A percentile compares a stretch with the other conserved stretches of the same genome.
Evolutionary conservation across 2,113 vertebrate species (phyloP).

Genomic region (Ancistrus triradiatus): DNA sequence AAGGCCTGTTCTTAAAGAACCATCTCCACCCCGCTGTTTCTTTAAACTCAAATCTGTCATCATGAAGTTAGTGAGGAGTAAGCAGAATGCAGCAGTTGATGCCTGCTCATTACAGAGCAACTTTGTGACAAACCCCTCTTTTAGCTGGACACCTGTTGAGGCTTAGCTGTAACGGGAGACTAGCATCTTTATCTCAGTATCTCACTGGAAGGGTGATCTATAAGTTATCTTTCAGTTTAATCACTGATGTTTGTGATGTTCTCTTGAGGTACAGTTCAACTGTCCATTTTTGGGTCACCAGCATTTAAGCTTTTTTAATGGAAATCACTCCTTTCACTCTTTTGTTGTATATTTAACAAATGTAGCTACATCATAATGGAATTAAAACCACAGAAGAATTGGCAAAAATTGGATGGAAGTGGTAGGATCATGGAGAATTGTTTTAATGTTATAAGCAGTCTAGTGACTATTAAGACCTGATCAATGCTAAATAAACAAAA

Average conservation of each 20-base stretch:
- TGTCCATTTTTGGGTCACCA: not conserved
- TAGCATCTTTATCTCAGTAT: not conserved
- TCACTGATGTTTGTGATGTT: not conserved
- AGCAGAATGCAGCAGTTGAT: conserved; percentile 31
- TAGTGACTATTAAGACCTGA: too few relatives aligned
- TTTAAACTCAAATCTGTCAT: conserved; percentile 52
- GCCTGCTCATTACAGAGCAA: conserved; percentile 30
- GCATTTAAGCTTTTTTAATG: too few relatives aligned
- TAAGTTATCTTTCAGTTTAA: not conserved
- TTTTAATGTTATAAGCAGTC: too few relatives aligned
- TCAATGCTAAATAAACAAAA: too few relatives aligned
- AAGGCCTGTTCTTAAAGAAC: conserved; percentile 46
- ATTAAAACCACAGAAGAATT: too few relatives aligned
- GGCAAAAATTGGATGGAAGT: too few relatives aligned
- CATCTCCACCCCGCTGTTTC: conserved; percentile 48
- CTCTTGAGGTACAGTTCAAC: not conserved
- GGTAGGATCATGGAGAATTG: too few relatives aligned
- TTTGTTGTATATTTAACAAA: too few relatives aligned
- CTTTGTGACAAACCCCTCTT: conserved; percentile 9
- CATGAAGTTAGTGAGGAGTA: conserved; percentile 36
- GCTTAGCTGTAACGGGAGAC: not conserved
- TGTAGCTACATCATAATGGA: not conserved
- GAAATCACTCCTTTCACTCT: too few relatives aligned
- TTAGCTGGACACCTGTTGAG: conserved; percentile 8
- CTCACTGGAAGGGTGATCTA: not conserved